These are phyloP conservation scores for Cyprinus carpio DNA, from an alignment of 2,113 vertebrate genomes.

Conservation along the genomic window DNA sequence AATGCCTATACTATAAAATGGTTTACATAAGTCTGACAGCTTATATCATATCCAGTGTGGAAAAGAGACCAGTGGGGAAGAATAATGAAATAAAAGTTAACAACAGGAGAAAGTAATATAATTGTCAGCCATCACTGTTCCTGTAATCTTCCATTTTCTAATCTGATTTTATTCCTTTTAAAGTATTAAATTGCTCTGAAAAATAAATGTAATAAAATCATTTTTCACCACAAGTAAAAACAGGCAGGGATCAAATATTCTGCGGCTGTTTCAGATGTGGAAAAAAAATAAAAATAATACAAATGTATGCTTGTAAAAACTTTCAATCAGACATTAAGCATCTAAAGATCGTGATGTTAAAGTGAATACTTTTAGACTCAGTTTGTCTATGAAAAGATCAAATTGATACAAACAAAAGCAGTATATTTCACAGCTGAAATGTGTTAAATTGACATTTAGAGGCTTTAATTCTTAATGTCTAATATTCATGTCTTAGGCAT, in stretches of 20 bases:
- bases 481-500: background rate
- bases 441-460: background rate
- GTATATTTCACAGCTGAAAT: background rate
- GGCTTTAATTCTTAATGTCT: background rate
- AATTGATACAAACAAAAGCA: background rate
- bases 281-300: background rate
- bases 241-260: background rate
- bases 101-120: background rate
- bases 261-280: background rate
- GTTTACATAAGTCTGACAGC: conserved; percentile 8
- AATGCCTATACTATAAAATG: background rate
- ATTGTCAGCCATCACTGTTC: background rate
- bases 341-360: background rate
- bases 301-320: background rate
- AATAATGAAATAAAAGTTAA: background rate
- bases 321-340: background rate
- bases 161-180: background rate
- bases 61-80: background rate
- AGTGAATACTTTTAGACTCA: too few relatives aligned
- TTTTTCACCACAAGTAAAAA: background rate
- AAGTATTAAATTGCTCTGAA: conserved; percentile 24
- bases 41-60: conserved; percentile 16
- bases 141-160: background rate
- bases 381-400: background rate
- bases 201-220: background rate